Evolutionary conservation across 2,888 invertebrate species (phyloP), one percentile per base, ranked within the genome.

Genomic region (Emmelina monodactyla): DNA sequence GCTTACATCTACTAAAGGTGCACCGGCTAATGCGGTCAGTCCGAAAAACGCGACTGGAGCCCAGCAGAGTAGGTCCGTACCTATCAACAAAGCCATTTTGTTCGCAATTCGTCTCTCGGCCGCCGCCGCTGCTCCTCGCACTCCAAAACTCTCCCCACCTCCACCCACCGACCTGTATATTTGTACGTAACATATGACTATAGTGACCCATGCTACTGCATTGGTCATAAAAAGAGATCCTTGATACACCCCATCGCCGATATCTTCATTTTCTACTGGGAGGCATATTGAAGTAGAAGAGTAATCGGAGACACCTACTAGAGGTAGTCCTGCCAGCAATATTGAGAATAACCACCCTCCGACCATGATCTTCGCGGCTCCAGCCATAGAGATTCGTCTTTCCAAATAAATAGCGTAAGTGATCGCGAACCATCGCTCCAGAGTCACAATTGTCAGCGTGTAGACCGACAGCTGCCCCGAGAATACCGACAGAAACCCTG

Each of bases 31-130:
- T 0, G 95, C 94, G 0, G 94, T 93, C 3, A 94, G 76, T 0
- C 92, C 91, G 54, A 94, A 92, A 58, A 95, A 93, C 0, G 93
- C 90, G 6, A 94, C 92, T 0, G 95, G 95, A 7, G 94, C 91
- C 85, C 89, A 90, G 50, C 91, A 91, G 0, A 88, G 85, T 51
- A 94, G 87, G 65, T 95, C 89, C 0, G 93, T 92, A 45, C 92
- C 91, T 3, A 92, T 89, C 22, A 96, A 78, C n/a, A 95, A 69
- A 0, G 92, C 91, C 92, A 95, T 94, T 57, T 93, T 89, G 58
- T 92, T 92, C 16, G 94, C 94, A 14, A 94, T 88, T 1, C 89
- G 87, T 71, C 75, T 88, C 86, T 48, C 90, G 72, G 54, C 86
- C 30, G 49, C 88, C 49, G 45, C 88, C 60, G 64, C 88, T 72